phyloP scores from a whole-genome alignment of 2,888 invertebrate genomes.

The Drosophila tanythrix region DNA sequence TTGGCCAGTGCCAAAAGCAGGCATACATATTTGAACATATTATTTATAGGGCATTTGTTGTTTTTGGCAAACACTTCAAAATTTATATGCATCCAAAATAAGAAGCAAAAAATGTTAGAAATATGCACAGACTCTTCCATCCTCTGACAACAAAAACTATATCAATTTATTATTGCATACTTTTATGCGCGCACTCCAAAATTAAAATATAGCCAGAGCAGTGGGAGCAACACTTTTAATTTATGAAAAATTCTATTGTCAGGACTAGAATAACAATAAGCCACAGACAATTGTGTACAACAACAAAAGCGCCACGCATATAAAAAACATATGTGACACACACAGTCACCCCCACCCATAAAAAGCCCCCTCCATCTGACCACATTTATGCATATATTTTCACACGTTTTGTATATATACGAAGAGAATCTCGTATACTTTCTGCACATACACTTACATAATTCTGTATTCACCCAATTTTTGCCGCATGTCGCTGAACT shows the following conservation, averaged over 20 bases:
- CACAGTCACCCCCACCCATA: neutral
- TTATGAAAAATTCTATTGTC: constrained; percentile 78
- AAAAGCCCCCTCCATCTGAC: neutral
- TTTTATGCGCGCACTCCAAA: constrained; percentile 35
- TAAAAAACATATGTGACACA: constrained; percentile 57
- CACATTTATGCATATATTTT: constrained; percentile 56
- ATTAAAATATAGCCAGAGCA: constrained; percentile 50
- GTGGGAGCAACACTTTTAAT: constrained; percentile 64
- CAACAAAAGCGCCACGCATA: constrained; percentile 50
- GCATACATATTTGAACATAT: constrained; percentile 62
- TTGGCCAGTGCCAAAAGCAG: constrained; percentile 55
- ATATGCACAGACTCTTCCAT: neutral
- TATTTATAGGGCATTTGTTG: constrained; percentile 59
- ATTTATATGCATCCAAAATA: constrained; percentile 2
- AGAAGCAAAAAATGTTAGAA: neutral
- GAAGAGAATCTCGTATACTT: constrained; percentile 31
- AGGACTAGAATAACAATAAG: constrained; percentile 73
- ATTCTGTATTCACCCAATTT: constrained; percentile 68
- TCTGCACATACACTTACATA: constrained; percentile 27
- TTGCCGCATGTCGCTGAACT: constrained; percentile 73
- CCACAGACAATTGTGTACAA: constrained; percentile 52
- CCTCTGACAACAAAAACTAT: constrained; percentile 15
- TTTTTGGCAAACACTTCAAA: constrained; percentile 41
- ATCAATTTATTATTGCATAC: constrained; percentile 71
- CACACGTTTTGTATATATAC: constrained; percentile 46